Conservation (phyloP, 2,888 invertebrate genomes). For the Mythimna pallens region DNA sequence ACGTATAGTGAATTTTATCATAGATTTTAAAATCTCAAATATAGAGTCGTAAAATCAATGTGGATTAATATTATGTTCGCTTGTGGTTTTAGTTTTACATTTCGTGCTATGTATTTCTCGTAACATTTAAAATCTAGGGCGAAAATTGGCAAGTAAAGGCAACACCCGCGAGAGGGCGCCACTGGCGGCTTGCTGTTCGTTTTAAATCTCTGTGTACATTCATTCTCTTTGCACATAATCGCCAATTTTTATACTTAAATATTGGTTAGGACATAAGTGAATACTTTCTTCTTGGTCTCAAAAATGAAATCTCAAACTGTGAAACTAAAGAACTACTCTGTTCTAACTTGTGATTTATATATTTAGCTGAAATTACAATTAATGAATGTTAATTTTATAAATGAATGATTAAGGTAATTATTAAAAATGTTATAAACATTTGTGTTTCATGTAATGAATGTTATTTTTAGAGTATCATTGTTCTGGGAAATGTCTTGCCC, state of each 20-base stretch:
- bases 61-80: slow-evolving; percentile 56
- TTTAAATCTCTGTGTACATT: slow-evolving; percentile 25
- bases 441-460: slow-evolving; percentile 38
- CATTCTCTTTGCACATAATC: slow-evolving; percentile 48
- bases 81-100: slow-evolving; percentile 59
- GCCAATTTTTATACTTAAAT: slow-evolving; percentile 57
- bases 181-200: slow-evolving; percentile 40
- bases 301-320: slow-evolving; percentile 62
- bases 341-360: slow-evolving; percentile 56
- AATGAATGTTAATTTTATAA: slow-evolving; percentile 55
- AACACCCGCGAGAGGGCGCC: slow-evolving; percentile 41
- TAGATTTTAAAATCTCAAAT: slow-evolving; percentile 65
- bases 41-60: slow-evolving; percentile 64
- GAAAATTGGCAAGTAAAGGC: slow-evolving; percentile 51
- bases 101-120: slow-evolving; percentile 63
- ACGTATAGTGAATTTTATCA: slow-evolving; percentile 62
- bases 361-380: slow-evolving; percentile 60
- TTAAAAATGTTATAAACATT: slow-evolving; percentile 50
- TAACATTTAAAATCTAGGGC: slow-evolving; percentile 48
- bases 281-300: slow-evolving; percentile 68
- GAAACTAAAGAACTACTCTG: slow-evolving; percentile 67
- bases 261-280: slow-evolving; percentile 61
- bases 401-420: slow-evolving; percentile 42
- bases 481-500: slow-evolving; percentile 17
- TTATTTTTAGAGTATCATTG: slow-evolving; percentile 21